Evolutionary conservation across 2,888 invertebrate species (phyloP).

Genomic region (Allolobophora icterica): DNA sequence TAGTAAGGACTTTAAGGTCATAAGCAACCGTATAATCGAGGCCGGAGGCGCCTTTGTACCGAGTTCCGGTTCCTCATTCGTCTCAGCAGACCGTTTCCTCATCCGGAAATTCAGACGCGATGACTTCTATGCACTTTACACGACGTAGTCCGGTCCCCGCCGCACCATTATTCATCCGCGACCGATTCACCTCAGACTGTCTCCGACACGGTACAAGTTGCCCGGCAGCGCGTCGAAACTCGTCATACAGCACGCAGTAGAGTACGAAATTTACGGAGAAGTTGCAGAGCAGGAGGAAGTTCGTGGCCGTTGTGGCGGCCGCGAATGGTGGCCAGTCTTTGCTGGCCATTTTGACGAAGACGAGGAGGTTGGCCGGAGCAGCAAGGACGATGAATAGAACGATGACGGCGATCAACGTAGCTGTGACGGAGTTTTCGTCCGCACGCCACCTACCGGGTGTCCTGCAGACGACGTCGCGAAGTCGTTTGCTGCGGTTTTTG

Average conservation of each 20-base stretch:
- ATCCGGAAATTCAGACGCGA: too few relatives aligned
- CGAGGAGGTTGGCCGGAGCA: neutral
- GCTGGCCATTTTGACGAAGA: neutral
- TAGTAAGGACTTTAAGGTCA: too few relatives aligned
- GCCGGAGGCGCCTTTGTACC: too few relatives aligned
- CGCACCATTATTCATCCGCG: too few relatives aligned
- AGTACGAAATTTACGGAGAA: slow-evolving; percentile 17
- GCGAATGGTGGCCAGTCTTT: neutral
- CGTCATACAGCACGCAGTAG: slow-evolving; percentile 4
- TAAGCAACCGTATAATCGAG: too few relatives aligned
- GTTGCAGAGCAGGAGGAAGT: slow-evolving; percentile 21
- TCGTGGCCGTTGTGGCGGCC: neutral
- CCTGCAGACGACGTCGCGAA: neutral
- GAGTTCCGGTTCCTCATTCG: too few relatives aligned
- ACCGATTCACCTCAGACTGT: too few relatives aligned
- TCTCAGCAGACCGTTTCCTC: too few relatives aligned
- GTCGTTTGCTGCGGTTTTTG: slow-evolving; percentile 21
- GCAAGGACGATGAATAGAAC: neutral
- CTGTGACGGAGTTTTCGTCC: neutral
- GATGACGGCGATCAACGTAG: slow-evolving; percentile 13
- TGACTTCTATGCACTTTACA: too few relatives aligned
- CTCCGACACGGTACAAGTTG: neutral
- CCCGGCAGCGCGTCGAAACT: neutral
- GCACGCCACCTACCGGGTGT: neutral
- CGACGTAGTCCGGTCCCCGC: too few relatives aligned